Base-by-base conservation (phyloP, 1,140 invertebrate genomes). In the Pomacea maculata region DNA sequence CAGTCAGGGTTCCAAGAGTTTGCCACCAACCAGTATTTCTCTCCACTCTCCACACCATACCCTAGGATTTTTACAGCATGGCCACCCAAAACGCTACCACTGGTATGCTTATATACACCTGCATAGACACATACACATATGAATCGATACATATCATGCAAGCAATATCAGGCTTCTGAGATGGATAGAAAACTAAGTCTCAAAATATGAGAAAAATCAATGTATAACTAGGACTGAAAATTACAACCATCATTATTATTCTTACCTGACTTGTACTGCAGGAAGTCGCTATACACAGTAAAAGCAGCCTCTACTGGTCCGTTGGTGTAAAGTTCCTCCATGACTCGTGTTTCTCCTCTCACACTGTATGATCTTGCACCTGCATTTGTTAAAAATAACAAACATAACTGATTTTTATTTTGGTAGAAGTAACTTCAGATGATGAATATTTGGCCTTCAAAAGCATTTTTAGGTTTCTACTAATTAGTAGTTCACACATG, bases 1-100 rank as follows among this genome's bases (percentile, higher is more conserved):
- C 97, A 98, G 87, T 97, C 96, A 12, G 92, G 92, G 90, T 98
- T 98, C 96, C 97, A 98, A 0, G 96, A 97, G 92, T 98, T 98
- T 65, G 95, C 96, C 85, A 97, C 93, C 1, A 97, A 92, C 97
- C 97, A 98, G 89, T 97, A 98, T 54, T 95, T 95, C 65, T 93
- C 93, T 0, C 93, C 94, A 77, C 95, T 93, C 88, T 97, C 96
- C 8, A 94, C 94, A 34, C 96, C 96, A 95, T 95, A 97, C 55
- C 97, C 97, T 15, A 98, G 90, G 61, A 98, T 95, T 87, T 95
- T 95, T 68, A 98, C 95, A 55, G 97, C 97, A 91, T 98, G 97
- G 19, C 96, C 97, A 61, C 97, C 97, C 52, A 97, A 92, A 45
- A 92, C 93, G 55, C 93, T 90, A 68, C 96, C 96, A 79, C 93